Conservation (phyloP, 1,140 invertebrate genomes). For the Ruditapes philippinarum region DNA sequence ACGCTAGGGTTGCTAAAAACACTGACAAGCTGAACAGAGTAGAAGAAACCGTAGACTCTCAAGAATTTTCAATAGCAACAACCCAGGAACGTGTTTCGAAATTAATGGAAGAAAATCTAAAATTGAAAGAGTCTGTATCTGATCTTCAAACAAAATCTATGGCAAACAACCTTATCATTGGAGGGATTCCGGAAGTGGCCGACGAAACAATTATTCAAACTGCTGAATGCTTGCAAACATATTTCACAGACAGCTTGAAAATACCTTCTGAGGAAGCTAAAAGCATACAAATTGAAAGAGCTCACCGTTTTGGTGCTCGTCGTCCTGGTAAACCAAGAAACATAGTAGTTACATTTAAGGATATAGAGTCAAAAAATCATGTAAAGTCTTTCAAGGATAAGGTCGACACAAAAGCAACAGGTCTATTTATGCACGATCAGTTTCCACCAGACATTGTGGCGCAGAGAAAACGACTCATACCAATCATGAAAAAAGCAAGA, state of each 20-base stretch:
- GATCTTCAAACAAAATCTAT: background rate
- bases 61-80: too few relatives aligned
- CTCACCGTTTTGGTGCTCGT: background rate
- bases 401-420: background rate
- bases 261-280: background rate
- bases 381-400: background rate
- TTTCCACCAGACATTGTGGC: too few relatives aligned
- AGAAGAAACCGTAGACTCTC: too few relatives aligned
- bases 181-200: too few relatives aligned
- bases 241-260: too few relatives aligned
- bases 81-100: background rate
- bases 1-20: background rate
- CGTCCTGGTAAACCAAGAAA: background rate
- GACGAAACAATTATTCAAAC: too few relatives aligned
- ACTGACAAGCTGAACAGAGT: background rate
- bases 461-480: background rate
- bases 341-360: background rate
- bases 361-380: background rate
- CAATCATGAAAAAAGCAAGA: too few relatives aligned
- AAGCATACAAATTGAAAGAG: background rate
- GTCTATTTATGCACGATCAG: too few relatives aligned
- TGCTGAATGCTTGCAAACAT: too few relatives aligned
- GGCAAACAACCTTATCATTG: slow-evolving; percentile 1
- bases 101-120: too few relatives aligned
- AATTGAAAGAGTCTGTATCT: too few relatives aligned